These are phyloP conservation scores for Podocnemis expansa DNA, from an alignment of 2,113 vertebrate genomes.

Conservation along the genomic window DNA sequence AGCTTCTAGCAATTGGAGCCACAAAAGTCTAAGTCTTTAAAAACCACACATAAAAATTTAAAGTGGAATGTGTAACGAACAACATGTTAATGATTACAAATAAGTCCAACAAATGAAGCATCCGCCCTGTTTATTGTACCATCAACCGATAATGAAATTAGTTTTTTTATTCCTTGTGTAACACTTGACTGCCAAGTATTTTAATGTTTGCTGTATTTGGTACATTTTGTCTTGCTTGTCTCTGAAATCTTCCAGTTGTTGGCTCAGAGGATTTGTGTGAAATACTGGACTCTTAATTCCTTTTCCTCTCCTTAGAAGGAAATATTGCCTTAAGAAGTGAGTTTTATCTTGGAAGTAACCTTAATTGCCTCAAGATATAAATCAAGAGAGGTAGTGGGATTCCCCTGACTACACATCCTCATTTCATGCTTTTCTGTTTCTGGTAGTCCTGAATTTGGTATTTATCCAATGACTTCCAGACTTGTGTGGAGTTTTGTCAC, in stretches of 20 bases:
- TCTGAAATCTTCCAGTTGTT: background rate
- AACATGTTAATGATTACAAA: background rate
- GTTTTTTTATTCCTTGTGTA: background rate
- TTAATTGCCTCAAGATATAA: constrained; percentile 33
- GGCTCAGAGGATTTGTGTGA: background rate
- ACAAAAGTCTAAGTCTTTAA: too few species aligned
- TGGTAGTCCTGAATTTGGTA: background rate
- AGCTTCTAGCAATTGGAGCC: too few species aligned
- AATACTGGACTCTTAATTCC: background rate
- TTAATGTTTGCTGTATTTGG: background rate
- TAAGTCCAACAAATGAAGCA: background rate
- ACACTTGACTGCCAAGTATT: background rate
- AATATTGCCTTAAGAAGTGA: background rate
- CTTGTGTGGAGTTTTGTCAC: background rate
- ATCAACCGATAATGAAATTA: background rate
- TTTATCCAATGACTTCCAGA: background rate
- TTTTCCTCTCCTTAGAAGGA: background rate
- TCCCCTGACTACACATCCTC: background rate
- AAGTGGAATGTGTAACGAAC: background rate
- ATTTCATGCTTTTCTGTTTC: constrained; percentile 43
- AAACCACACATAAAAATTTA: too few species aligned
- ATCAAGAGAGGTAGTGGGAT: background rate
- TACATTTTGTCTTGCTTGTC: background rate
- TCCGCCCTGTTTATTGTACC: background rate
- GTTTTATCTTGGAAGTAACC: background rate